Percentiles rank a stretch among this genome's conserved stretches.
These are phyloP conservation scores for Deroptyus accipitrinus DNA, from an alignment of 2,113 vertebrate species.

Conservation along the genomic window DNA sequence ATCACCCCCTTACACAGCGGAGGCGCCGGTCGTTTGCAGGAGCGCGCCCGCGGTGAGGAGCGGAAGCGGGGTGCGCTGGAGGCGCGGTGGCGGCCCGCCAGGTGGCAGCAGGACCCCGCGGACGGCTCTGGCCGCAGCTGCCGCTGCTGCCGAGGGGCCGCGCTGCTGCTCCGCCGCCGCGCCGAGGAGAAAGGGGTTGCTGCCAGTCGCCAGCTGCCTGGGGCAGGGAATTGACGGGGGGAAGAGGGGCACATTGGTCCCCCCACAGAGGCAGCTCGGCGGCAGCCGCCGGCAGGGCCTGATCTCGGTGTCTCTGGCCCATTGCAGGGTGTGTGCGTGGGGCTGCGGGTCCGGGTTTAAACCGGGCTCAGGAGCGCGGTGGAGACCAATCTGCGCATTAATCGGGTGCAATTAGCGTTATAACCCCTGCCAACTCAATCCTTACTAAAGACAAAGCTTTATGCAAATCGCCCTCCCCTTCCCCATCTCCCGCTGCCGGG, in stretches of 20 bases:
- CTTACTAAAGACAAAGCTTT: conserved; percentile 69
- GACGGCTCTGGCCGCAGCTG: neutral
- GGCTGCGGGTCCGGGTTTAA: neutral
- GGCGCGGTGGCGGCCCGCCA: neutral
- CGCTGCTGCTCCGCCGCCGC: neutral
- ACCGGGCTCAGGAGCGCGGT: conserved; percentile 1
- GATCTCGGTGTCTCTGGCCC: neutral
- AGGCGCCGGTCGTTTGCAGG: neutral
- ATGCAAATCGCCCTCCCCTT: conserved; percentile 66
- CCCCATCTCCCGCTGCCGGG: neutral
- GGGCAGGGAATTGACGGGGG: neutral
- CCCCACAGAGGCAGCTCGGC: neutral
- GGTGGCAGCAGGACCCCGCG: conserved; percentile 43
- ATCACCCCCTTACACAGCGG: neutral
- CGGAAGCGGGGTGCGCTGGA: neutral
- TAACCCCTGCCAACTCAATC: conserved; percentile 41
- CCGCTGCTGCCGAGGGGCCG: neutral
- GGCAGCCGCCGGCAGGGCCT: neutral
- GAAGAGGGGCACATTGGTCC: neutral
- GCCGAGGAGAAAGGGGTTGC: neutral
- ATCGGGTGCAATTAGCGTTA: conserved; percentile 65
- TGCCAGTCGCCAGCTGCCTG: neutral
- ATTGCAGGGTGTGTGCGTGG: accelerated
- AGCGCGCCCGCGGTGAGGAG: no score
- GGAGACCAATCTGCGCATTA: conserved; percentile 35